A percentile compares a stretch with the other conserved stretches of the same genome.
These are phyloP conservation scores for Monomorium pharaonis DNA, from an alignment of 1,140 invertebrate species.

Conservation along the genomic window DNA sequence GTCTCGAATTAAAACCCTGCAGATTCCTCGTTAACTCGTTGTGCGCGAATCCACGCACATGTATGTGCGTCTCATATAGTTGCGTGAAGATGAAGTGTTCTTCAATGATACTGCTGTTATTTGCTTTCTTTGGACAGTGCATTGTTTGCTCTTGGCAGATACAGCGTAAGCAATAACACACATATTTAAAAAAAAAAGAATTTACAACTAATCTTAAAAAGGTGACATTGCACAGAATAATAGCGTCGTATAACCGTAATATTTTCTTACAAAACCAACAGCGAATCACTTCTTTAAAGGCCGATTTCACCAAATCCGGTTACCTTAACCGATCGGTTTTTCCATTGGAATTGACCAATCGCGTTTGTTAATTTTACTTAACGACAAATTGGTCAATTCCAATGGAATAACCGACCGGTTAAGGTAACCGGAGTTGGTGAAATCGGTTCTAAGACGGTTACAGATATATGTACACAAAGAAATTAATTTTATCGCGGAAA, in stretches of 20 bases:
- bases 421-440: too few relatives aligned
- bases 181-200: background rate
- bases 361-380: too few relatives aligned
- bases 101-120: constrained; percentile 18
- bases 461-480: background rate
- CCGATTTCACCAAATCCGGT: too few relatives aligned
- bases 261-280: background rate
- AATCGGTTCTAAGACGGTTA: too few relatives aligned
- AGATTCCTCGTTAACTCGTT: too few relatives aligned
- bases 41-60: background rate
- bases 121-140: constrained; percentile 34
- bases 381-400: too few relatives aligned
- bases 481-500: background rate
- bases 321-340: too few relatives aligned
- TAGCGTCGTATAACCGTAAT: background rate
- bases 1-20: background rate
- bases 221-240: background rate
- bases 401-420: too few relatives aligned
- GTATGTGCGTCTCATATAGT: background rate
- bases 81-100: constrained; percentile 53
- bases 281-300: background rate
- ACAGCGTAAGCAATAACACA: constrained; percentile 50
- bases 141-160: background rate
- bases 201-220: too few relatives aligned
- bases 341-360: too few relatives aligned